A percentile compares a stretch with the other conserved stretches of the same genome.
These are phyloP conservation scores for Tapirus terrestris DNA, from an alignment of 2,113 vertebrate species.

Conservation along the genomic window DNA sequence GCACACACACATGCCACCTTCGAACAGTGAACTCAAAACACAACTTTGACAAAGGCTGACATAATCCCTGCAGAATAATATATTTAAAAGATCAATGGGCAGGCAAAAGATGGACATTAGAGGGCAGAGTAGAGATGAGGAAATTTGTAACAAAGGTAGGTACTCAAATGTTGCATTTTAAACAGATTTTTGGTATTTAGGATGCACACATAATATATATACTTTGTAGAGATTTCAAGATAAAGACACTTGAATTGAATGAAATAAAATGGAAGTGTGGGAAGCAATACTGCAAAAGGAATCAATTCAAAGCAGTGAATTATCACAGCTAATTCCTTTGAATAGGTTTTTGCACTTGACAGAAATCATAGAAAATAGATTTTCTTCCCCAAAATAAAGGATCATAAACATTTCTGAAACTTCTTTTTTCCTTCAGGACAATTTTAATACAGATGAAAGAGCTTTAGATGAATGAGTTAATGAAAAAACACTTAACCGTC, in stretches of 20 bases:
- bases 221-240: background rate
- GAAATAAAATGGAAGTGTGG: slow-evolving; percentile 39
- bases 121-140: background rate
- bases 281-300: slow-evolving; percentile 46
- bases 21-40: background rate
- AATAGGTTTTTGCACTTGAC: slow-evolving; percentile 67
- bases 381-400: slow-evolving; percentile 33
- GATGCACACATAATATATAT: background rate
- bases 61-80: background rate
- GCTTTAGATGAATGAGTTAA: slow-evolving; percentile 56
- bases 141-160: background rate
- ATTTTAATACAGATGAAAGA: slow-evolving; percentile 70
- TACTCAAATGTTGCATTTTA: background rate
- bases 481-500: slow-evolving; percentile 58
- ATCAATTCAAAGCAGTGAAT: slow-evolving; percentile 62
- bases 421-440: slow-evolving; percentile 51
- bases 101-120: background rate
- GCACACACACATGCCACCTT: background rate
- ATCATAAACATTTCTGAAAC: slow-evolving; percentile 70
- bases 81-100: background rate
- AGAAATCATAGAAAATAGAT: slow-evolving; percentile 74
- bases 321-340: slow-evolving; percentile 76
- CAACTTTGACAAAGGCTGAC: background rate
- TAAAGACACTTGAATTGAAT: slow-evolving; percentile 28
- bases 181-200: background rate